These are phyloP conservation scores for Phania funesta DNA, from an alignment of 2,888 invertebrate species.

Conservation along the genomic window DNA sequence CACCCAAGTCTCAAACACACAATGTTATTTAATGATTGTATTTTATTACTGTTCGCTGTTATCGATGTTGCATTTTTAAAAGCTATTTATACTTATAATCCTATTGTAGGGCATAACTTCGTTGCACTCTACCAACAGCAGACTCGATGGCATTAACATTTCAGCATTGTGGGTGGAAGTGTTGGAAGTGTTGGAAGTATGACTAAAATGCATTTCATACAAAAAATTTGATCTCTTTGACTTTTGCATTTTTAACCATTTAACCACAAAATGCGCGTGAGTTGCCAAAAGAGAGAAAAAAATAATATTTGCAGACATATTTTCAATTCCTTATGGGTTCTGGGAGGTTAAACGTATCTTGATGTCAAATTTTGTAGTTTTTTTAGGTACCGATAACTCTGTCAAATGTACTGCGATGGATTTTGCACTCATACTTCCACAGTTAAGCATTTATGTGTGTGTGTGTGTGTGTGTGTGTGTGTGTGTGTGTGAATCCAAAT, in stretches of 20 bases:
- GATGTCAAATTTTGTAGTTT: conserved; percentile 10
- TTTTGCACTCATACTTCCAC: neutral
- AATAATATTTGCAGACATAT: conserved; percentile 15
- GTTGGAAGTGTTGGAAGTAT: neutral
- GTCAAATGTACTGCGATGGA: neutral
- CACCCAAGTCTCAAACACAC: too few species aligned
- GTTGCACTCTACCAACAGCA: neutral
- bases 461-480: neutral
- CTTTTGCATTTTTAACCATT: conserved; percentile 41
- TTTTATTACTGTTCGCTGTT: too few species aligned
- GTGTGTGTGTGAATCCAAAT: neutral
- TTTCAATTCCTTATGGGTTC: conserved; percentile 20
- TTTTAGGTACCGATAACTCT: conserved; percentile 7
- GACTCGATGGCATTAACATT: neutral
- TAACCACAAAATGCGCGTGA: conserved; percentile 11
- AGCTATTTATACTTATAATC: too few species aligned
- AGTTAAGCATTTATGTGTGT: neutral
- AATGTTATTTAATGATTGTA: too few species aligned
- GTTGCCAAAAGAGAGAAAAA: neutral
- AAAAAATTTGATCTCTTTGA: conserved; percentile 32
- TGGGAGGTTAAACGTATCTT: neutral
- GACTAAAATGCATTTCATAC: neutral
- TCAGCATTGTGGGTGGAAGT: conserved; percentile 1
- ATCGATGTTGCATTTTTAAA: too few species aligned
- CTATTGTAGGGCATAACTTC: neutral